Percentiles rank a stretch among this genome's conserved stretches.
Evolutionary conservation across 2,888 invertebrate species (phyloP).

Genomic region (Odontomyia ornata): DNA sequence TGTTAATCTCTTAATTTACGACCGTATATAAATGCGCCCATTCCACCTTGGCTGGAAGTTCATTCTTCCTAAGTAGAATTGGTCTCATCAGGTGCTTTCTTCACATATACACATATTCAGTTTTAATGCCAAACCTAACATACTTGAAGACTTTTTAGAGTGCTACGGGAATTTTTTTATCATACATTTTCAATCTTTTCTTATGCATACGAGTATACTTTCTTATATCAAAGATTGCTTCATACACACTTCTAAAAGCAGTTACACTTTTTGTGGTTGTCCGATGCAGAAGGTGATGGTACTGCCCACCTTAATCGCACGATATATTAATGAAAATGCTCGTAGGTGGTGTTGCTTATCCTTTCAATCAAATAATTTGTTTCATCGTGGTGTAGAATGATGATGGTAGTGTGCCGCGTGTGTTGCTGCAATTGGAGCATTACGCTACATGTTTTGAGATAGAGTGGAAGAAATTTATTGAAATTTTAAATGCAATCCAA

Average conservation of each 20-base stretch:
- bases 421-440: too few species aligned
- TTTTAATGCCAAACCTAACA: too few species aligned
- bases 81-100: too few species aligned
- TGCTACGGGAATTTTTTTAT: too few species aligned
- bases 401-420: not conserved
- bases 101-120: too few species aligned
- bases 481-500: too few species aligned
- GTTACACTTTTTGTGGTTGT: not conserved
- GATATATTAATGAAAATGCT: slow-evolving; percentile 4
- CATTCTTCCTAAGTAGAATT: not conserved
- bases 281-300: not conserved
- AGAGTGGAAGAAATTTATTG: too few species aligned
- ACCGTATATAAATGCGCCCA: not conserved
- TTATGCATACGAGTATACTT: not conserved
- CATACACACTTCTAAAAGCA: not conserved
- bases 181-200: not conserved
- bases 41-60: not conserved
- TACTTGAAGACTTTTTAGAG: too few species aligned
- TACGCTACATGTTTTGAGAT: too few species aligned
- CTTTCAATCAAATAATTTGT: slow-evolving; percentile 13
- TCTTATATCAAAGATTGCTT: too few species aligned
- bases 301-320: slow-evolving; percentile 10
- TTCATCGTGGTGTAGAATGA: not conserved
- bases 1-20: not conserved
- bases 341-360: slow-evolving; percentile 13